Percentiles rank a stretch among this genome's conserved stretches.
These are phyloP conservation scores for Psittacula echo DNA, from an alignment of 2,797 vertebrate genomes.

Conservation along the genomic window DNA sequence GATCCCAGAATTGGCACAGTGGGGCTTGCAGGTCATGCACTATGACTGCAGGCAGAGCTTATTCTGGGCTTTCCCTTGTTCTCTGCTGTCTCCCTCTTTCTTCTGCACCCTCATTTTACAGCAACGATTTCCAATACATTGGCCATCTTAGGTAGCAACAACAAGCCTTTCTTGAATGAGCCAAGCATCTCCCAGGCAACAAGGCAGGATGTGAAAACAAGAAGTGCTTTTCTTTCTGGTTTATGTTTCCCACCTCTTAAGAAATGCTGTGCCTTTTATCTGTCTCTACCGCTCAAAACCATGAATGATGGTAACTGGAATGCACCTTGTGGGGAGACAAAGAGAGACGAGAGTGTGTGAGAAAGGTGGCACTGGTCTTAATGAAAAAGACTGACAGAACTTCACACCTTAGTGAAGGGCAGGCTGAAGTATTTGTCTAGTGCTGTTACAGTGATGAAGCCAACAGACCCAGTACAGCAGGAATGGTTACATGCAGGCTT, in stretches of 20 bases:
- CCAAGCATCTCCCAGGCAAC: slow-evolving; percentile 51
- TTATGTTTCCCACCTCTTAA: background rate
- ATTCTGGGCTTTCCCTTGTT: background rate
- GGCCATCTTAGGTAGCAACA: background rate
- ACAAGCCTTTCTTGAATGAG: slow-evolving; percentile 6
- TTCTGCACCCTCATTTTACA: background rate
- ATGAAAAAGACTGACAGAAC: background rate
- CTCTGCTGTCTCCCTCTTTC: background rate
- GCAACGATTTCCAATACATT: background rate
- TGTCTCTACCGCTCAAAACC: background rate
- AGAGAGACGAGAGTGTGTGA: background rate
- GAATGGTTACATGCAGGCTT: background rate
- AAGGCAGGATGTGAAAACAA: slow-evolving; percentile 37
- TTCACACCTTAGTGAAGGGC: background rate
- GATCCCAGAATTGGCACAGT: background rate
- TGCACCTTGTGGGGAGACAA: background rate
- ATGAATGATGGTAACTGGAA: background rate
- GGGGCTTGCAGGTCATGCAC: background rate
- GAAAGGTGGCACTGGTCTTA: background rate
- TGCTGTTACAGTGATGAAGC: background rate
- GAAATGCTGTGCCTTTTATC: background rate
- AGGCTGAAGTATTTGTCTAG: background rate
- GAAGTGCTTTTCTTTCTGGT: slow-evolving; percentile 14
- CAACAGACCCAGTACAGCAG: background rate
- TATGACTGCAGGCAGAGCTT: background rate